A percentile compares a stretch with the other conserved stretches of the same genome.
Conservation (phyloP, 2,113 vertebrate species). For the Vulpes ferrilata region DNA sequence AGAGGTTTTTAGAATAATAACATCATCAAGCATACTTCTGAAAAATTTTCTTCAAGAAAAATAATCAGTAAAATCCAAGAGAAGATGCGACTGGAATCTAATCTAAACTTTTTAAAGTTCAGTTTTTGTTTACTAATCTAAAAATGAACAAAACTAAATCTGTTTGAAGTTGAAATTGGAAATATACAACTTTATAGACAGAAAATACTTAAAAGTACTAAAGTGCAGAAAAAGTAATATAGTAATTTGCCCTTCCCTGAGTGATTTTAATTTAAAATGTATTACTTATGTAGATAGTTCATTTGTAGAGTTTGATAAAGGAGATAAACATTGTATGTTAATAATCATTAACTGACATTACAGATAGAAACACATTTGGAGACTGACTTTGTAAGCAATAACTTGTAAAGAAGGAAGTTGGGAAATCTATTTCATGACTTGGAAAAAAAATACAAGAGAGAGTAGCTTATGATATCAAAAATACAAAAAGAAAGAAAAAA, state of each 20-base stretch:
- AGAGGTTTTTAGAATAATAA: not conserved
- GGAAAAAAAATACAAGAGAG: not conserved
- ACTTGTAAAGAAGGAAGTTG: not conserved
- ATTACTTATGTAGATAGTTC: not conserved
- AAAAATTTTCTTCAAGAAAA: not conserved
- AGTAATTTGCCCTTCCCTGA: not conserved
- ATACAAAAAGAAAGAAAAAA: not conserved
- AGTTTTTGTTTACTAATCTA: not conserved
- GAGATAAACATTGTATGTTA: not conserved
- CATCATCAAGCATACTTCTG: not conserved
- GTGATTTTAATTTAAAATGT: conserved; percentile 37
- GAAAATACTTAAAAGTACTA: not conserved
- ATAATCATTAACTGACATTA: not conserved
- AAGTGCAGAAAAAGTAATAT: not conserved
- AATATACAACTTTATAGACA: not conserved
- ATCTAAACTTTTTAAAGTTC: not conserved
- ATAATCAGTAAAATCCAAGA: conserved; percentile 16
- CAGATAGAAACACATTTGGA: conserved; percentile 31
- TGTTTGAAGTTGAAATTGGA: not conserved
- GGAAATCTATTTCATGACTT: not conserved
- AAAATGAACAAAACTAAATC: not conserved
- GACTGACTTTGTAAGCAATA: not conserved
- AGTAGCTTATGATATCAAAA: not conserved
- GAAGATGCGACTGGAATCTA: not conserved
- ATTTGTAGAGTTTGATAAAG: not conserved